Conservation (phyloP, 2,113 vertebrate genomes). For the Oreotrochilus melanogaster region DNA sequence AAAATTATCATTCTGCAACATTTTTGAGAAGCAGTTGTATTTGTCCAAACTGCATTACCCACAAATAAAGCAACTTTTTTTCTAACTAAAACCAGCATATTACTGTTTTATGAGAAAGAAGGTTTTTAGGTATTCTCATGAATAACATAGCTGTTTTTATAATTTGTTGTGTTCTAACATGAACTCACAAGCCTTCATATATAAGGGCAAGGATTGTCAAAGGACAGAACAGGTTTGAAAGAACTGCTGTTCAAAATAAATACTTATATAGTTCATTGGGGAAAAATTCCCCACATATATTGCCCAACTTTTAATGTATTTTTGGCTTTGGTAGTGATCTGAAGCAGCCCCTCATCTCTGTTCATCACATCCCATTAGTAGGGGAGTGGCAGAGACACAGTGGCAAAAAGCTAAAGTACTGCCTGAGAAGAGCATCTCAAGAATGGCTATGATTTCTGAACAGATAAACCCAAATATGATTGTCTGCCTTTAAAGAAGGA, state of each 20-base stretch:
- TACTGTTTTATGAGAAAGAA: background rate
- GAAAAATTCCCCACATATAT: background rate
- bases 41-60: background rate
- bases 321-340: background rate
- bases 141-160: background rate
- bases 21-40: background rate
- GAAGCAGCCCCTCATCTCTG: background rate
- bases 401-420: slow-evolving; percentile 1
- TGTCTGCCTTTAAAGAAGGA: slow-evolving; percentile 8
- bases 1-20: background rate
- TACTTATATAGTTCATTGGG: background rate
- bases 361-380: background rate
- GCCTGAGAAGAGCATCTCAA: background rate
- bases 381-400: background rate
- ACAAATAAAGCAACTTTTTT: background rate
- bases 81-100: background rate
- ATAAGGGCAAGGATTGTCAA: background rate
- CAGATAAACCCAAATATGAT: slow-evolving; percentile 36
- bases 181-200: background rate
- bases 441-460: slow-evolving; percentile 1
- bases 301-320: background rate
- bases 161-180: background rate
- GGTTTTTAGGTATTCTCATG: background rate
- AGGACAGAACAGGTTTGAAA: background rate
- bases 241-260: background rate